Evolutionary conservation across 2,888 invertebrate species (phyloP).

Genomic region (Synanthedon vespiformis): DNA sequence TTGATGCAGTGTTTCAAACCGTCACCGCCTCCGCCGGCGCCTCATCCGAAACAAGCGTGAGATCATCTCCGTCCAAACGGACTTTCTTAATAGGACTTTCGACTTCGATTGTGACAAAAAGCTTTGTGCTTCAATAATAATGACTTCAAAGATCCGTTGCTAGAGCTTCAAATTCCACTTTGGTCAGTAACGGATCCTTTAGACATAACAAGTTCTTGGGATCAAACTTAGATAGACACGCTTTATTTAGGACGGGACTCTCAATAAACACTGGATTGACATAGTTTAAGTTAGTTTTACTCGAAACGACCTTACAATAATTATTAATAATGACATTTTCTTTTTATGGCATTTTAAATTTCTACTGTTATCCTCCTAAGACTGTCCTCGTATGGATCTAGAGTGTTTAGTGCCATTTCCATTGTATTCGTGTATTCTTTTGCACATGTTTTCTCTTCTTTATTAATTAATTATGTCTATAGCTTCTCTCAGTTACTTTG

Average conservation of each 20-base stretch:
- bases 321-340: not conserved
- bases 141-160: not conserved
- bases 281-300: conserved; percentile 3
- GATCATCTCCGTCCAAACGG: conserved; percentile 2
- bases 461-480: conserved; percentile 17
- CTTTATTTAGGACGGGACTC: conserved; percentile 7
- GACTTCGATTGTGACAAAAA: not conserved
- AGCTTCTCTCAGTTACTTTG: conserved; percentile 31
- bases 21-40: conserved; percentile 72
- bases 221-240: conserved; percentile 39
- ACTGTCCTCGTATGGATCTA: conserved; percentile 32
- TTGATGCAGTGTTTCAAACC: conserved; percentile 90
- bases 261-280: conserved; percentile 24
- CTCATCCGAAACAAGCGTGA: conserved; percentile 78
- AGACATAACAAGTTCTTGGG: conserved; percentile 48
- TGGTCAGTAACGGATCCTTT: conserved; percentile 3
- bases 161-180: not conserved
- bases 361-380: conserved; percentile 33
- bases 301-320: not conserved
- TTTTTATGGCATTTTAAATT: conserved; percentile 30
- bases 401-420: conserved; percentile 24
- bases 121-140: not conserved
- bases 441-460: conserved; percentile 17
- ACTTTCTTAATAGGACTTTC: not conserved
- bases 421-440: conserved; percentile 22